Conservation (phyloP, 2,888 invertebrate species). For the Julus scanicus region DNA sequence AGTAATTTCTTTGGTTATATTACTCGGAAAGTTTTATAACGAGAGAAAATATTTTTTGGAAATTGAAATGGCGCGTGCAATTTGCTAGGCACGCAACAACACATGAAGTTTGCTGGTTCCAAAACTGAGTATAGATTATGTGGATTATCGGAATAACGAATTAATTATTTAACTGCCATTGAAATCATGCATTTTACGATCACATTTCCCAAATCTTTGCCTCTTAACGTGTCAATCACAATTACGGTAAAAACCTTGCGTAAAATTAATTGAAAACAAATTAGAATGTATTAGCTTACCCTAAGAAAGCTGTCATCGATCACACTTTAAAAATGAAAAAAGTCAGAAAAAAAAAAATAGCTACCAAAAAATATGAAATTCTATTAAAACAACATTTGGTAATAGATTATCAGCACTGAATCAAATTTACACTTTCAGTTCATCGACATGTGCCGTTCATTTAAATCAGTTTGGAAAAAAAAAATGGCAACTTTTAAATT, state of each 20-base stretch:
- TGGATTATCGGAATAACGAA: too few relatives aligned
- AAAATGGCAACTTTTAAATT: background rate
- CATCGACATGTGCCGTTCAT: background rate
- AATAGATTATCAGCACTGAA: background rate
- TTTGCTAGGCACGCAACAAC: background rate
- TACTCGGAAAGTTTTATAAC: background rate
- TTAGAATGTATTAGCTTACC: conserved; percentile 41
- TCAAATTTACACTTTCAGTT: background rate
- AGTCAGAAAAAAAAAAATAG: conserved; percentile 46
- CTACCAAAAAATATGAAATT: conserved; percentile 32
- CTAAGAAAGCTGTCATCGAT: conserved; percentile 23
- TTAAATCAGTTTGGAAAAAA: background rate
- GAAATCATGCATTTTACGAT: background rate
- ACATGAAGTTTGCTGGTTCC: too few relatives aligned
- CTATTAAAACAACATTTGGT: background rate
- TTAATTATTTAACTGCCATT: too few relatives aligned
- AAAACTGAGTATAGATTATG: background rate
- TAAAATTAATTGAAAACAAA: conserved; percentile 23
- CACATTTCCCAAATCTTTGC: background rate
- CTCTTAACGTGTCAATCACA: background rate
- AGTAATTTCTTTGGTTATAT: background rate
- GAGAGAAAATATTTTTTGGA: background rate
- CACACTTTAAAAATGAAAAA: conserved; percentile 48
- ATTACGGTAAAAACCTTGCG: background rate
- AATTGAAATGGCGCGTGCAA: background rate